These are phyloP conservation scores for Drosophila nikananu DNA, from an alignment of 1,140 invertebrate genomes.

Conservation along the genomic window DNA sequence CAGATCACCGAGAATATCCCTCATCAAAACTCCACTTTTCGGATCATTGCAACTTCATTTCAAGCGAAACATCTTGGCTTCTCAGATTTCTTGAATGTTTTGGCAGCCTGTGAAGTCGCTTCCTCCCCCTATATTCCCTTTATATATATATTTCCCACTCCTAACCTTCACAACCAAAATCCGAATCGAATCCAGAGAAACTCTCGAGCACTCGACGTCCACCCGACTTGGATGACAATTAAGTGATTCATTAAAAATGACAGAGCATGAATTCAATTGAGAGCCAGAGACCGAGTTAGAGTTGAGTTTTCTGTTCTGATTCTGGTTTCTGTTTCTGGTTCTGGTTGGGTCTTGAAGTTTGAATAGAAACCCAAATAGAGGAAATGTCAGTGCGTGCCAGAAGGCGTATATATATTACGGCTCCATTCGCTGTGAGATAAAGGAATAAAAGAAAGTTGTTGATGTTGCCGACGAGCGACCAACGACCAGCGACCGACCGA, in stretches of 20 bases:
- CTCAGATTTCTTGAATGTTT: constrained; percentile 48
- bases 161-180: background rate
- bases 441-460: constrained; percentile 72
- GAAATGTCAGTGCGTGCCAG: constrained; percentile 66
- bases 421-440: constrained; percentile 31
- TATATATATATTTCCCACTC: constrained; percentile 11
- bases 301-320: constrained; percentile 32
- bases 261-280: constrained; percentile 80
- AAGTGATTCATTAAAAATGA: constrained; percentile 84
- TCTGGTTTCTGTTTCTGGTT: constrained; percentile 18
- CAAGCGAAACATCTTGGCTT: constrained; percentile 33
- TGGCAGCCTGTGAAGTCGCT: constrained; percentile 36
- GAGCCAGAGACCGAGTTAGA: constrained; percentile 38
- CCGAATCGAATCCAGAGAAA: constrained; percentile 20
- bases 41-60: constrained; percentile 50
- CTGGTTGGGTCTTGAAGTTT: constrained; percentile 39
- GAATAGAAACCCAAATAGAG: constrained; percentile 69
- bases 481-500: constrained; percentile 9
- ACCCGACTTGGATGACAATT: constrained; percentile 69
- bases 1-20: constrained; percentile 25
- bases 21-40: constrained; percentile 39
- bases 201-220: constrained; percentile 46
- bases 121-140: constrained; percentile 9
- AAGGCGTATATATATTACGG: constrained; percentile 40
- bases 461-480: constrained; percentile 52